Percentiles rank a stretch among this genome's conserved stretches.
Conservation (phyloP, 2,113 vertebrate species). For the Rhadina sibilatrix region DNA sequence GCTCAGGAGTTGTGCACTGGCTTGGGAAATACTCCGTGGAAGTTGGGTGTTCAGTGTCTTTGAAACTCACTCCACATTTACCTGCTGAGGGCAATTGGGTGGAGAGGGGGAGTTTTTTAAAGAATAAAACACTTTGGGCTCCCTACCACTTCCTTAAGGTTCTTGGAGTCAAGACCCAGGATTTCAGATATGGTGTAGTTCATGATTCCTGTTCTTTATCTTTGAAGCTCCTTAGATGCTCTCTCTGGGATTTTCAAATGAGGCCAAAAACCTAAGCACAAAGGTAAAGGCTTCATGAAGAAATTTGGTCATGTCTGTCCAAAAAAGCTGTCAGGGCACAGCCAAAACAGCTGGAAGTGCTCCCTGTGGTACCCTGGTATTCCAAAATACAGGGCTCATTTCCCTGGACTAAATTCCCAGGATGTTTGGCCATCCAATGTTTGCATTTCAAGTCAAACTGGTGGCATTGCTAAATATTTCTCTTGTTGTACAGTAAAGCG, state of each 20-base stretch:
- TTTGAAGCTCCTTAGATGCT: neutral
- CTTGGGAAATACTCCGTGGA: neutral
- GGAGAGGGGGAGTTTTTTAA: neutral
- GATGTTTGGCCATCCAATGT: neutral
- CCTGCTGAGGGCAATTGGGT: neutral
- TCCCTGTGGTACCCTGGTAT: neutral
- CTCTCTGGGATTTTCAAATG: neutral
- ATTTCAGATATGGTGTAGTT: neutral
- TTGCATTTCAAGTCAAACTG: neutral
- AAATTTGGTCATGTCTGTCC: neutral
- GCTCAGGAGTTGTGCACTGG: neutral
- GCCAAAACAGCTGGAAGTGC: neutral
- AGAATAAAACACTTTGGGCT: neutral
- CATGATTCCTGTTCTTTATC: neutral
- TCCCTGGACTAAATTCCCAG: neutral
- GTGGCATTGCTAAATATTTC: neutral
- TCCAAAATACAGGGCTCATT: neutral
- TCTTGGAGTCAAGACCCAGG: neutral
- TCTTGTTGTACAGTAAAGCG: neutral
- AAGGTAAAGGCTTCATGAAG: neutral
- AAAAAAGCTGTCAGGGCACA: neutral
- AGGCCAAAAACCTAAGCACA: neutral
- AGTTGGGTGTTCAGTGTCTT: neutral
- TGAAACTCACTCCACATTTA: neutral
- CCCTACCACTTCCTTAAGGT: neutral